These are phyloP conservation scores for Rhodeus uyekii DNA, from an alignment of 2,797 vertebrate genomes.

Conservation along the genomic window DNA sequence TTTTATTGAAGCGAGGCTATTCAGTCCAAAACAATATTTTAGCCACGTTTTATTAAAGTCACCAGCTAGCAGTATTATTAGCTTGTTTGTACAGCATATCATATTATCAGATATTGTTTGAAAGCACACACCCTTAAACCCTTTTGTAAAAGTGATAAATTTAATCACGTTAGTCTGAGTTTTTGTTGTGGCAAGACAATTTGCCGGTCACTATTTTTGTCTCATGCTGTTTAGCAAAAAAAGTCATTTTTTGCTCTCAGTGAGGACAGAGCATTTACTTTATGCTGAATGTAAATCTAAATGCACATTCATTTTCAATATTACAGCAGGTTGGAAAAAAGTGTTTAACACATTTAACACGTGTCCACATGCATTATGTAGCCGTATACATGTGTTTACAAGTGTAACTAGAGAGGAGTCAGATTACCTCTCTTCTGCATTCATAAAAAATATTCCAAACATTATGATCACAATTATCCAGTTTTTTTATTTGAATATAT, in stretches of 20 bases:
- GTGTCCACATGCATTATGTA: no score
- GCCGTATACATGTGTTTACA: no score
- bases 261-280: not conserved
- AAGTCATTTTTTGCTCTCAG: no score
- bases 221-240: no score
- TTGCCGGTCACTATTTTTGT: not conserved
- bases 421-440: not conserved
- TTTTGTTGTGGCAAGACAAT: no score
- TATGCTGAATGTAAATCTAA: not conserved
- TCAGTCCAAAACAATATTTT: slow-evolving; percentile 23
- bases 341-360: no score
- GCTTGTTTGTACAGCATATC: not conserved
- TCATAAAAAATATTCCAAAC: no score
- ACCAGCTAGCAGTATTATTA: not conserved
- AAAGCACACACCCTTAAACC: not conserved
- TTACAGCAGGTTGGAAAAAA: no score
- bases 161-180: no score
- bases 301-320: not conserved
- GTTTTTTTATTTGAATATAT: not conserved
- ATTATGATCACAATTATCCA: no score
- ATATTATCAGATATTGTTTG: not conserved
- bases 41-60: slow-evolving; percentile 10
- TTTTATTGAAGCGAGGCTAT: slow-evolving; percentile 12
- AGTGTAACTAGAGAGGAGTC: not conserved
- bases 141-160: not conserved